phyloP scores from a whole-genome alignment of 64 coral and sea anemone species.

The Pachyseris speciosa region DNA sequence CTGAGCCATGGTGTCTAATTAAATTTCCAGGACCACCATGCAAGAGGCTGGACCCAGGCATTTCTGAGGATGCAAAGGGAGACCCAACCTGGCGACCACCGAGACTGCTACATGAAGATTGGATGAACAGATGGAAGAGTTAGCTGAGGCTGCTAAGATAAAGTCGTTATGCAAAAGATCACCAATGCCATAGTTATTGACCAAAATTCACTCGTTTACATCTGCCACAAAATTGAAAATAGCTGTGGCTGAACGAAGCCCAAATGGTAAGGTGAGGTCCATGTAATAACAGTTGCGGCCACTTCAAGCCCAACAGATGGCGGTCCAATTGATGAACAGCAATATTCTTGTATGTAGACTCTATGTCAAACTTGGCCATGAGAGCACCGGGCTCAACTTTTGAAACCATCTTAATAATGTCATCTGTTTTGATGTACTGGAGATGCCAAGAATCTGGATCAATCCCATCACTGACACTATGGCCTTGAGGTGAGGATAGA shows the following conservation, averaged over 20 bases:
- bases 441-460: no score
- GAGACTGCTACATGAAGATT: background rate
- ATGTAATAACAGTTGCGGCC: constrained; percentile 12
- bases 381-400: background rate
- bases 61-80: constrained; percentile 9
- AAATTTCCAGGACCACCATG: background rate
- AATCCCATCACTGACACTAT: constrained; percentile 38
- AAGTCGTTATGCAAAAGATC: constrained; percentile 11
- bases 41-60: constrained; percentile 23
- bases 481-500: background rate
- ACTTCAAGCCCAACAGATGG: constrained; percentile 8
- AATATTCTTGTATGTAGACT: background rate
- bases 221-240: constrained; percentile 46
- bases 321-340: constrained; percentile 1
- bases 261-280: constrained; percentile 21
- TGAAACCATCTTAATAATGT: background rate
- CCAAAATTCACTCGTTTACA: background rate
- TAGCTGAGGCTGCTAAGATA: background rate
- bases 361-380: no score
- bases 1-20: constrained; percentile 4
- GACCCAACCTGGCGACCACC: background rate
- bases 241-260: background rate
- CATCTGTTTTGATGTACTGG: no score
- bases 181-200: background rate
- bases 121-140: background rate